Evolutionary conservation across 53 echinoderm and acorn worm species (phyloP), one percentile per base, ranked within the genome.

Genomic region (Patiria pectinifera): DNA sequence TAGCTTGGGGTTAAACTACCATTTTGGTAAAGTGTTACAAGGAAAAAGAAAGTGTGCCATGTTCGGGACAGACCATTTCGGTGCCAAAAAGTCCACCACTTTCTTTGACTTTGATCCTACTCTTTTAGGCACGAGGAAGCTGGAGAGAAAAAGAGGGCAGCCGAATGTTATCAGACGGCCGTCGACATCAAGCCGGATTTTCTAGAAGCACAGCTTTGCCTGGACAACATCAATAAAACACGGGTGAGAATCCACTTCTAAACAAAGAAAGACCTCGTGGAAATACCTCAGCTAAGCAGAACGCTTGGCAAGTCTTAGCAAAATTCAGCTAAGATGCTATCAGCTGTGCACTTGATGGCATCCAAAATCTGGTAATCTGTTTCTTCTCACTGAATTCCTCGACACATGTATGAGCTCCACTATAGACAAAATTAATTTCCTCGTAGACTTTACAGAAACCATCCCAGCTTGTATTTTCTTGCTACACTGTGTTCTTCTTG

Each of bases 101-200:
- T 8, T 53, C 44, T 76, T 76, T 11, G 76, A 76, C 21, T 24
- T 45, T 53, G 53, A 48, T 19, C 19, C 45, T 72, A 35, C 48
- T 21, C 15, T 96, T 84, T 44, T 78, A 97, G 97, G 80, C 93
- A 93, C 80, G 97, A 97, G 87, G 97, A 97, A 48, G 92, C 84
- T 9, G 89, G 87, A 3, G 92, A 93, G 16, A 82, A 43, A 43
- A 88, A 93, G 69, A 97, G 95, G 83, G 97, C 96, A 1, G 91
- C 62, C 6, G 95, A 95, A 59, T 97, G 96, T 48, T 97, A 97
- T 89, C 93, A 96, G 91, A 94, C 94, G 82, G 96, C 95, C 4
- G 23, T 95, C 16, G 95, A 95, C 71, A 94, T 97, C 71, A 93
- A 95, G 71, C 94, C 95, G n/a, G 92, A 96, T 70, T 93, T 91